phyloP scores from a whole-genome alignment of 2,797 vertebrate species.

The Enteromius fasciolatus region DNA sequence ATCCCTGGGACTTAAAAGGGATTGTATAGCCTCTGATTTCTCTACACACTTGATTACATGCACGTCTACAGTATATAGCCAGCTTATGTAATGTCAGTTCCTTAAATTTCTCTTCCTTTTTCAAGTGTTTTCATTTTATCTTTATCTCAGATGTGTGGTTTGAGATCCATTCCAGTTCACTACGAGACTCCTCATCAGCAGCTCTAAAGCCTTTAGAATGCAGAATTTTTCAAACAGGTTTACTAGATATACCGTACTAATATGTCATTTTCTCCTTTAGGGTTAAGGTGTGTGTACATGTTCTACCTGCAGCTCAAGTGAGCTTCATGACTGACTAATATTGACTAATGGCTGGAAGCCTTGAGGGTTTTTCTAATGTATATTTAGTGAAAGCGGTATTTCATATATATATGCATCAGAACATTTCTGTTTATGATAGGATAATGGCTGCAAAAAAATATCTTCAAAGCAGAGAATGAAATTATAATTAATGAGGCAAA shows the following conservation, averaged over 20 bases:
- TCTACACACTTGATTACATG: not conserved
- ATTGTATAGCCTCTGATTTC: not conserved
- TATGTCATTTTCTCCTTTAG: constrained; percentile 17
- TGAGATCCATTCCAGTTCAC: constrained; percentile 26
- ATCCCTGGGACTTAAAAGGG: not conserved
- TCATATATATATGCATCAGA: not conserved
- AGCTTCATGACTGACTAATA: constrained; percentile 41
- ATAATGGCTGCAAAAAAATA: too few species aligned
- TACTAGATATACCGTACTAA: not conserved
- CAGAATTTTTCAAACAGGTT: not conserved
- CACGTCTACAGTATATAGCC: not conserved
- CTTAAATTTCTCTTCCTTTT: not conserved
- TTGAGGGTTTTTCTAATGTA: constrained; percentile 21
- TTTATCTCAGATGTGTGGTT: constrained; percentile 40
- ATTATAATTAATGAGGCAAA: not conserved
- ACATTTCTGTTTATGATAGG: too few species aligned
- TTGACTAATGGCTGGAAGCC: not conserved
- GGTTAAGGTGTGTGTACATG: constrained; percentile 31
- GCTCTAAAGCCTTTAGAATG: not conserved
- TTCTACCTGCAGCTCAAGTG: constrained; percentile 22
- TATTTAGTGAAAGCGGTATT: not conserved
- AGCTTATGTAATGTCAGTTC: not conserved
- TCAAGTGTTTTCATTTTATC: constrained; percentile 29
- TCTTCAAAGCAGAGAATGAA: not conserved
- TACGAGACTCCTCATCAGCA: constrained; percentile 9